A percentile compares a stretch with the other conserved stretches of the same genome.
These are phyloP conservation scores for Autographa gamma DNA, from an alignment of 2,888 invertebrate genomes.

Conservation along the genomic window DNA sequence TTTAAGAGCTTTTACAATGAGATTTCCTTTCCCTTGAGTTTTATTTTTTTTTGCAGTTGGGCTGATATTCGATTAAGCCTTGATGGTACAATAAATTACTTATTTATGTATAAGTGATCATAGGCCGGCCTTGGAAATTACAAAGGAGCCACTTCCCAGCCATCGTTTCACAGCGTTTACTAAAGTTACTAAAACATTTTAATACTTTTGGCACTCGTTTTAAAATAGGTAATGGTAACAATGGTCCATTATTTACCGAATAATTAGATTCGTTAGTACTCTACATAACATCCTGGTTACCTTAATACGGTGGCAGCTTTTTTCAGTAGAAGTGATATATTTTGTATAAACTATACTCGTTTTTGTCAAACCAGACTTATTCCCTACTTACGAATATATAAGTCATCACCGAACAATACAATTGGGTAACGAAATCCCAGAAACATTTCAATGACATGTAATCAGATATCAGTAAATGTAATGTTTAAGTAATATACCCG, in stretches of 20 bases:
- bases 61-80: constrained; percentile 5
- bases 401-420: background rate
- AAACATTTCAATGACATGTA: constrained; percentile 10
- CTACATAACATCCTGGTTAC: background rate
- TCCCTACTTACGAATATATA: background rate
- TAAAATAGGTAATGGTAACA: constrained; percentile 20
- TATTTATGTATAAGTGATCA: constrained; percentile 24
- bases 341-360: background rate
- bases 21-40: constrained; percentile 49
- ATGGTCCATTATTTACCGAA: constrained; percentile 24
- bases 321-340: background rate
- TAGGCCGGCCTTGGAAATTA: constrained; percentile 51
- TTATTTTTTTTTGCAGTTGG: background rate
- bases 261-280: background rate
- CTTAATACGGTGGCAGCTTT: background rate
- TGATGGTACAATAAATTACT: background rate
- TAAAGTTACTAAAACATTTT: constrained; percentile 32
- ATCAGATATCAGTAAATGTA: constrained; percentile 15
- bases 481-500: constrained; percentile 10
- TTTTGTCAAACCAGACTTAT: background rate
- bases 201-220: constrained; percentile 48
- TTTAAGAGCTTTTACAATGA: constrained; percentile 53
- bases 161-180: constrained; percentile 18
- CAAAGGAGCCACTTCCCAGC: constrained; percentile 10
- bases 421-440: background rate